Base-by-base conservation (phyloP, 2,797 vertebrate genomes). In the Lepus townsendii region DNA sequence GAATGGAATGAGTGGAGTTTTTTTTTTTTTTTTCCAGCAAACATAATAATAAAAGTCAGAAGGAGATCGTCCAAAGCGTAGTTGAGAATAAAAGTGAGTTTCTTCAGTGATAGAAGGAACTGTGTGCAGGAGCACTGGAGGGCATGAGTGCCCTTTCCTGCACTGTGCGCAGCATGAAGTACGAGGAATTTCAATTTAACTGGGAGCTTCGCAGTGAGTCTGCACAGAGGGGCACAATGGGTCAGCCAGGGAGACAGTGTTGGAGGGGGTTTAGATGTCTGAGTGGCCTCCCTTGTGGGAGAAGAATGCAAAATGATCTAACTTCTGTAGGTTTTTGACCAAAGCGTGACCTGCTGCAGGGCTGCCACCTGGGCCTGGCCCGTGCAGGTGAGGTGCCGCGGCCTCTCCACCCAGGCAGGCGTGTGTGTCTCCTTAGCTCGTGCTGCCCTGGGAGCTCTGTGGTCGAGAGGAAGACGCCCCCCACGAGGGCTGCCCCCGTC, bases 181-280 rank as follows among this genome's bases (percentile, higher is more conserved):
- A 42, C n/a, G 30, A 80, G 79, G n/a, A 94, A 47, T 85, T 97
- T 91, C 32, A 83, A 65, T 54, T 76, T 93, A 35, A 88, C 60
- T 32, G 50, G 1, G 76, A 96, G 10, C 69, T 96, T 95, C 71
- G 50, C 32, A 69, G 52, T 66, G 62, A 93, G 90, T 97, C 96
- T 85, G 35, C 60, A 68, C 3, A 94, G 16, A 89, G 73, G 19
- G 38, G 7, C 16, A 26, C 87, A 50, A 26, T 96, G 50, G 76
- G 88, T 22, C 32, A 73, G 24, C 27, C 1, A 3, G 5, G 32
- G 10, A 9, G 50, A 54, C 8, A 27, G 63, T 35, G 47, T 82
- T 30, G 65, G 63, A 80, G 32, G 13, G 27, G n/a, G 42, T 35
- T 42, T 32, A 6, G 91, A 16, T 27, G 20, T 57, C 71, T 69